Base-by-base conservation (phyloP, 2,797 vertebrate genomes). In the Micrastur ruficollis region DNA sequence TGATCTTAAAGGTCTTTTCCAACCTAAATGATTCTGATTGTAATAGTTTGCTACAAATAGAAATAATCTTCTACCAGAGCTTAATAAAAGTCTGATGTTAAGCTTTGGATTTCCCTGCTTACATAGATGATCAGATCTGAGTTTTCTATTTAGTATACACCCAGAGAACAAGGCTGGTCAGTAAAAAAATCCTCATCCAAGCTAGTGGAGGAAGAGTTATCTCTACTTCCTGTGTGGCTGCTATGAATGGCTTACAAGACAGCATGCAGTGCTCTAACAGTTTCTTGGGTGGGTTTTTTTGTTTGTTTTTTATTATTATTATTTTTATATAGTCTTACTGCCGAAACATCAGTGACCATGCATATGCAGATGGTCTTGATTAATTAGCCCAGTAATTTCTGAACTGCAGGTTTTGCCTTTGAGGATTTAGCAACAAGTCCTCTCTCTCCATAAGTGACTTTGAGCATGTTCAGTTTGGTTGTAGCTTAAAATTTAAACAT, bases 161-260 rank as follows among this genome's bases (percentile, higher is more conserved):
- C 6, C 19, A 82, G 19, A 85, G 40, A 74, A 46, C 4, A 62
- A 78, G 27, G 7, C 5, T 66, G 15, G 8, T 46, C 22, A 49
- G 11, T 55, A 44, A 91, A 86, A 75, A 67, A 29, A 34, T 62
- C 14, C 8, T 73, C 10, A 73, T 44, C 11, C 16, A 79, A 42
- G 4, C 14, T n/a, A 23, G 6, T 14, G 15, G 6, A 62, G 26
- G 9, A 95, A 21, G 27, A 67, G 8, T 38, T 71, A 14, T n/a
- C 9, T 55, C 36, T 63, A 2, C n/a, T 65, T 68, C 3, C 14
- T 14, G 0, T 19, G n/a, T 5, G 4, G 25, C 8, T 81, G 16
- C 18, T 82, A 16, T 12, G 17, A 59, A 55, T 14, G 14, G 18
- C 6, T 44, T 63, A 56, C 53, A 68, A 52, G 36, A 8, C 34